Conservation (phyloP, 1,140 invertebrate genomes). For the Subanguina moxae region DNA sequence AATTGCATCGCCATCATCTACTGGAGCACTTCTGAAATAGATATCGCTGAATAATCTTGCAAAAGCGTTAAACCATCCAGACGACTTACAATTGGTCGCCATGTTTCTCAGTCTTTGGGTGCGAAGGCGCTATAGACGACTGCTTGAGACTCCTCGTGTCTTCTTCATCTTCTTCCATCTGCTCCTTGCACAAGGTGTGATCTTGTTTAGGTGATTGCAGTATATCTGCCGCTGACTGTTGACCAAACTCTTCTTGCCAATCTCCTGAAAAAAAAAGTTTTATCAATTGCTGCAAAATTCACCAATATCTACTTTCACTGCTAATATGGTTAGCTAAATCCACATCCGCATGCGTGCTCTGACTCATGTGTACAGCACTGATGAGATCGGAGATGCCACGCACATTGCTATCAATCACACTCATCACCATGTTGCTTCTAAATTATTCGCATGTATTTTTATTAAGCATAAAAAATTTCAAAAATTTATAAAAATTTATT, state of each 20-base stretch:
- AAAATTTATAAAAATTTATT: neutral
- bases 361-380: constrained; percentile 55
- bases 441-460: constrained; percentile 5
- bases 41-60: too few relatives aligned
- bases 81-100: too few relatives aligned
- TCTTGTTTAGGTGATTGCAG: constrained; percentile 48
- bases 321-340: constrained; percentile 59
- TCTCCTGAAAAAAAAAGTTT: constrained; percentile 36
- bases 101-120: too few relatives aligned
- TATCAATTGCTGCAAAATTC: neutral
- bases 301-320: constrained; percentile 41
- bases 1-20: constrained; percentile 26
- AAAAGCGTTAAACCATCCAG: too few relatives aligned
- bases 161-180: constrained; percentile 9
- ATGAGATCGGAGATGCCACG: constrained; percentile 57
- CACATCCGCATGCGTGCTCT: constrained; percentile 55
- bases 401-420: constrained; percentile 55
- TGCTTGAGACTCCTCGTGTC: neutral
- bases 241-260: constrained; percentile 57
- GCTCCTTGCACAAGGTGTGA: constrained; percentile 10
- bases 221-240: constrained; percentile 46
- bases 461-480: neutral
- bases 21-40: constrained; percentile 1
- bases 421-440: constrained; percentile 45
- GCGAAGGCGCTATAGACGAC: neutral